Conservation (phyloP, 2,113 vertebrate genomes). For the Proterorhinus semilunaris region DNA sequence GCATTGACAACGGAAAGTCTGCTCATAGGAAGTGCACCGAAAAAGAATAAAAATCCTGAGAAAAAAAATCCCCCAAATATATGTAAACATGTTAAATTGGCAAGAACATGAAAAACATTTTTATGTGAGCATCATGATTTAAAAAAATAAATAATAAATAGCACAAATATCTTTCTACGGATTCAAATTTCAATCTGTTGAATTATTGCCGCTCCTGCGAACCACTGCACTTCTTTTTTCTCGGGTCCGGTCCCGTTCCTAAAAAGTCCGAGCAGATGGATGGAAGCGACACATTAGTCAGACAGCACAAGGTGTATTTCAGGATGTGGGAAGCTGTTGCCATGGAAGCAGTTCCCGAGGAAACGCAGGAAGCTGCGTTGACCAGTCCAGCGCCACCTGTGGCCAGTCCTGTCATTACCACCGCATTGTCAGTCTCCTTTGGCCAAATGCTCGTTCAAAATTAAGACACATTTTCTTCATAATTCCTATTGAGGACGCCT, state of each 20-base stretch:
- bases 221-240: background rate
- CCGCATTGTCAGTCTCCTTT: background rate
- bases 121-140: too few relatives aligned
- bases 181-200: too few relatives aligned
- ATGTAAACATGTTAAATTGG: too few relatives aligned
- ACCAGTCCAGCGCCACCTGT: conserved; percentile 73
- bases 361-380: conserved; percentile 67
- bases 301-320: conserved; percentile 56
- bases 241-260: background rate
- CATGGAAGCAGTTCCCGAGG: conserved; percentile 72
- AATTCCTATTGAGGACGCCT: too few relatives aligned
- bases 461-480: background rate
- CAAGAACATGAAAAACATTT: too few relatives aligned
- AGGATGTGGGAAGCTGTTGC: conserved; percentile 71
- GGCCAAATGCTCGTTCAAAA: background rate
- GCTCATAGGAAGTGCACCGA: too few relatives aligned
- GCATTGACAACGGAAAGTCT: too few relatives aligned
- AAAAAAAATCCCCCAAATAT: too few relatives aligned
- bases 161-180: too few relatives aligned
- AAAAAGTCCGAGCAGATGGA: conserved; percentile 26
- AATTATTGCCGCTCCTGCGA: too few relatives aligned
- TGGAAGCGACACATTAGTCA: conserved; percentile 47
- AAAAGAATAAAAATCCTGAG: too few relatives aligned
- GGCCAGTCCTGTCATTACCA: conserved; percentile 55
- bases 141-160: too few relatives aligned